A percentile compares a stretch with the other conserved stretches of the same genome.
Evolutionary conservation across 2,113 vertebrate genomes (phyloP).

Genomic region (Aplodontia rufa): DNA sequence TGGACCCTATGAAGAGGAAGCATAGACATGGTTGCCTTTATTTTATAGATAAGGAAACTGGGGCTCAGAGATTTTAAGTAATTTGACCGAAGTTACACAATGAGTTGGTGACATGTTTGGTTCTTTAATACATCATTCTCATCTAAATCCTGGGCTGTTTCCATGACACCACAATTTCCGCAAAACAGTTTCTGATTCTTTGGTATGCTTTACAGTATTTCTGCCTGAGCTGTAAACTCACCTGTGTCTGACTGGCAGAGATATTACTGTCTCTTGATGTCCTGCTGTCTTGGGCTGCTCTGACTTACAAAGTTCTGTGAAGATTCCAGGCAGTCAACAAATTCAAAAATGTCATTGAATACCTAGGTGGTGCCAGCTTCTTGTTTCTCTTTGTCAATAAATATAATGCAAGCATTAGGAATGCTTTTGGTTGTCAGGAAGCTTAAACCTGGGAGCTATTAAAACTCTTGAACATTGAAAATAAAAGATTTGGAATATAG

Average conservation of each 20-base stretch:
- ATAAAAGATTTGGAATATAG: accelerated
- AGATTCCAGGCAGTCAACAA: neutral
- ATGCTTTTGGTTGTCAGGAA: too few species aligned
- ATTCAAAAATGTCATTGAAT: neutral
- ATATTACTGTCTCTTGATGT: neutral
- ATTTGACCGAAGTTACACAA: neutral
- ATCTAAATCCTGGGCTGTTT: neutral
- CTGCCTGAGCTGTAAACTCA: neutral
- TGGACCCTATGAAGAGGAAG: neutral
- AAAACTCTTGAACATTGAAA: neutral
- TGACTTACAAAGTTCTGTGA: neutral
- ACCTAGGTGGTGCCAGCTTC: too few species aligned
- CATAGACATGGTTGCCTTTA: neutral
- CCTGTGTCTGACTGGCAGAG: neutral
- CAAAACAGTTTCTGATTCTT: neutral
- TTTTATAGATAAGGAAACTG: neutral
- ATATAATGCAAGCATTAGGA: too few species aligned
- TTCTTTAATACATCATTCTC: neutral
- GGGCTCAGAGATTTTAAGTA: neutral
- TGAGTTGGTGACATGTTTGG: neutral
- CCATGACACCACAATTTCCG: neutral
- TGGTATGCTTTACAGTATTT: neutral
- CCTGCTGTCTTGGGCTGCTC: neutral
- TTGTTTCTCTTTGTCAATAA: neutral
- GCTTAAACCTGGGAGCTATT: neutral